Evolutionary conservation across 2,113 vertebrate species (phyloP).

Genomic region (Tetraodon nigroviridis): DNA sequence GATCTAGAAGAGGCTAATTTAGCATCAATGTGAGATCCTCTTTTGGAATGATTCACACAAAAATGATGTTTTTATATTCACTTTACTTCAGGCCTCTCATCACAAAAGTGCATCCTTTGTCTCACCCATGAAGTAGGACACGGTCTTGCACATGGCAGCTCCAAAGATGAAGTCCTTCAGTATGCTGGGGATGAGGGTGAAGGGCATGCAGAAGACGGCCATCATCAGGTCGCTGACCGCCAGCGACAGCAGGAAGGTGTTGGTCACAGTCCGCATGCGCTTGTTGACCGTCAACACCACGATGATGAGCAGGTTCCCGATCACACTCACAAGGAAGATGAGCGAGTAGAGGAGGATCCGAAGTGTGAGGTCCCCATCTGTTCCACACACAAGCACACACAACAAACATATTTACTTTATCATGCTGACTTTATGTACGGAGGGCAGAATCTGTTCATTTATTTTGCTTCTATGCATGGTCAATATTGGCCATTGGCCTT

Average conservation of each 20-base stretch:
- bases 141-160: slow-evolving; percentile 85
- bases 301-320: slow-evolving; percentile 89
- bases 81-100: too few relatives aligned
- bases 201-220: slow-evolving; percentile 92
- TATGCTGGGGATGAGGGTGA: slow-evolving; percentile 90
- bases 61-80: too few relatives aligned
- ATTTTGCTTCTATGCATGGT: too few relatives aligned
- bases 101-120: not conserved
- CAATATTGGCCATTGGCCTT: too few relatives aligned
- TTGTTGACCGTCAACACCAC: slow-evolving; percentile 86
- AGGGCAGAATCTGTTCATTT: not conserved
- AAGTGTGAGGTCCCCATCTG: slow-evolving; percentile 81
- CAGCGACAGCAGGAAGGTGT: slow-evolving; percentile 92
- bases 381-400: slow-evolving; percentile 10
- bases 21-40: too few relatives aligned
- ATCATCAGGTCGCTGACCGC: slow-evolving; percentile 92
- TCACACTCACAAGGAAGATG: slow-evolving; percentile 87
- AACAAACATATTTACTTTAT: slow-evolving; percentile 8
- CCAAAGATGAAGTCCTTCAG: slow-evolving; percentile 94
- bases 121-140: slow-evolving; percentile 94
- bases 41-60: too few relatives aligned
- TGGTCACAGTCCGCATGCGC: slow-evolving; percentile 91
- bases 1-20: too few relatives aligned
- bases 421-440: not conserved
- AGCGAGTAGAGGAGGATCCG: slow-evolving; percentile 83